Percentiles rank a stretch among this genome's conserved stretches.
These are phyloP conservation scores for Candidula unifasciata DNA, from an alignment of 2,888 invertebrate genomes.

Conservation along the genomic window DNA sequence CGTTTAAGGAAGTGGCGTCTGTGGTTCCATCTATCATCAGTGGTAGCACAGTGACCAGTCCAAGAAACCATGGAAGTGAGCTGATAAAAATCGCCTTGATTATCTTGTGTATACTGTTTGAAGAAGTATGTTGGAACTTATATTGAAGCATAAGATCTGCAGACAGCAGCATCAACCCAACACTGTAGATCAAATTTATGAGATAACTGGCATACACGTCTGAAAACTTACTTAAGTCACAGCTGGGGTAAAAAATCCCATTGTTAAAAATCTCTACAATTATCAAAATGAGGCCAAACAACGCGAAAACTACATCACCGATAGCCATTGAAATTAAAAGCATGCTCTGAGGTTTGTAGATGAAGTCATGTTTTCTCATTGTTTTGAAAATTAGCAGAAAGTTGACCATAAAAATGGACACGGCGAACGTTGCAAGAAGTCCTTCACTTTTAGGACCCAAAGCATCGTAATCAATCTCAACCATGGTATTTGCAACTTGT, in stretches of 20 bases:
- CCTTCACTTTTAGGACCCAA: no score
- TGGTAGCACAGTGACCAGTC: neutral
- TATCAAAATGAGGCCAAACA: neutral
- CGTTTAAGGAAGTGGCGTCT: neutral
- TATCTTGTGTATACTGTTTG: neutral
- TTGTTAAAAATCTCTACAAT: neutral
- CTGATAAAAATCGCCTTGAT: constrained; percentile 5
- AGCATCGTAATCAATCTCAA: neutral
- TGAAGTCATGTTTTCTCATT: neutral
- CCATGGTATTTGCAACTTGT: no score
- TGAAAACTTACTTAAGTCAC: neutral
- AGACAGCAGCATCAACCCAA: constrained; percentile 4
- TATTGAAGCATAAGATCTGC: neutral
- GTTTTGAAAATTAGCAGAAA: no score
- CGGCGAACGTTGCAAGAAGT: no score
- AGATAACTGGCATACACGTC: neutral
- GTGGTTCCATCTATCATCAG: neutral
- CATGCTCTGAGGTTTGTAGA: neutral
- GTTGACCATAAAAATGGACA: no score
- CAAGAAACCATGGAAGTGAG: neutral
- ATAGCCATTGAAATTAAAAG: constrained; percentile 3
- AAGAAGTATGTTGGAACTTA: neutral
- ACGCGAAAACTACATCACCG: neutral
- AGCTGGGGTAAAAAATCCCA: neutral
- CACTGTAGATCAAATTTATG: constrained; percentile 18